Evolutionary conservation across 2,113 vertebrate species (phyloP), one percentile per base, ranked within the genome.

Genomic region (Prunella himalayana): DNA sequence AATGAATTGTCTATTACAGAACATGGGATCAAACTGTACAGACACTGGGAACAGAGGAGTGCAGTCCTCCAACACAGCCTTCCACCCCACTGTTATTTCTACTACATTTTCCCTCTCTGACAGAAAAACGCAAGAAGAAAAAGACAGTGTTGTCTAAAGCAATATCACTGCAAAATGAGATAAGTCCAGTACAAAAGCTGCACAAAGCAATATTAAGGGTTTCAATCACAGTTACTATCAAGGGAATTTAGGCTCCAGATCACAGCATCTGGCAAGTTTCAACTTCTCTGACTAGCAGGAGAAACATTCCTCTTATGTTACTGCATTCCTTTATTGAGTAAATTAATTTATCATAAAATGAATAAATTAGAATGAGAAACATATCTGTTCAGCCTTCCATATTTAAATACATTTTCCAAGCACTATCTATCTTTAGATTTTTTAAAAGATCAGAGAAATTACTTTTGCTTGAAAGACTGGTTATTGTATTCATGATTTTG

Each of bases 221-320:
- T 98, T 98, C 98, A 98, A 98, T 98, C 98, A 98, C 97, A 95
- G 98, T 96, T 95, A 91, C 78, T 93, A 96, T 95, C 96, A 97
- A 95, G 98, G 98, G 98, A 99, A 98, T 98, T 98, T 93, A 98
- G 96, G 86, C 97, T 97, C 96, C 98, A 98, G 98, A 98, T 98
- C 98, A 76, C 82, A 97, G 98, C 98, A 99, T 99, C 99, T 99
- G 99, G 99, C 97, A 99, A 99, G 98, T 98, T 98, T 99, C 99
- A 99, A 96, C 88, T 92, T 98, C 96, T 97, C 95, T 98, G 92
- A 90, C 88, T 96, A 89, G 95, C 86, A 98, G 95, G 82, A 98
- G 98, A 97, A 98, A 97, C 98, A 98, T 98, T 99, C 97, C 97
- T 98, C 97, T 98, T 99, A 98, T 86, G 97, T 99, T 98, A 98